Evolutionary conservation across 37 sponge, comb jelly and placozoan genomes (phyloP).

Genomic region (Cladorhizidae sp.): DNA sequence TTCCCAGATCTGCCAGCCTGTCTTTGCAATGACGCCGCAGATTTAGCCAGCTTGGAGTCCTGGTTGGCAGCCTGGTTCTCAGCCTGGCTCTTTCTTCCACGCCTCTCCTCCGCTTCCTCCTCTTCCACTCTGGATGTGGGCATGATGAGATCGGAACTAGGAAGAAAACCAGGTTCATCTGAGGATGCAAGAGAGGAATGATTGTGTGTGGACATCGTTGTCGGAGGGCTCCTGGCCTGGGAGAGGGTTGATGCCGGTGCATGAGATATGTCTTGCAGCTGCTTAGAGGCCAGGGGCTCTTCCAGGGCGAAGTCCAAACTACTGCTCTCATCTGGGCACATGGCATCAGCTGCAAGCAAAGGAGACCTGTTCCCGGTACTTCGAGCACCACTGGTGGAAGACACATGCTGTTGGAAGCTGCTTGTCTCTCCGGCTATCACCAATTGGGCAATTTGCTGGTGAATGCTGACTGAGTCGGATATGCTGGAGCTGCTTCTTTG

Average conservation of each 20-base stretch:
- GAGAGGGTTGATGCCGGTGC: constrained; percentile 8
- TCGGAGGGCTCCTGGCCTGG: constrained; percentile 18
- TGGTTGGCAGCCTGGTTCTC: too few relatives aligned
- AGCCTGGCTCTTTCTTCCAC: not conserved
- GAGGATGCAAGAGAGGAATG: not conserved
- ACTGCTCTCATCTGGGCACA: not conserved
- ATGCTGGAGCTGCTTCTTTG: not conserved
- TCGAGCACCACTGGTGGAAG: not conserved
- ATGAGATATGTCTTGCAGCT: not conserved
- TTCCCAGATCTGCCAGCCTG: not conserved
- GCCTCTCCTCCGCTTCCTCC: not conserved
- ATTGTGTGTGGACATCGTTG: not conserved
- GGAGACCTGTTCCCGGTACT: not conserved
- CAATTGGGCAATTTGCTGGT: too few relatives aligned
- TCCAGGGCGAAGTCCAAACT: constrained; percentile 19
- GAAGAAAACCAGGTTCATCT: not conserved
- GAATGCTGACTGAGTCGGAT: constrained; percentile 9
- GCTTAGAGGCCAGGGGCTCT: constrained; percentile 1
- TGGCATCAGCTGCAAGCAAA: not conserved
- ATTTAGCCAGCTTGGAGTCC: too few relatives aligned
- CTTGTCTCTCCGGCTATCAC: too few relatives aligned
- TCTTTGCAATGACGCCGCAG: too few relatives aligned
- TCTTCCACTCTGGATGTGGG: not conserved
- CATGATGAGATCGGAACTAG: not conserved
- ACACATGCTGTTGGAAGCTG: too few relatives aligned